Percentiles rank a stretch among this genome's conserved stretches.
Conservation (phyloP, 2,113 vertebrate species). For the Eolophus roseicapilla region DNA sequence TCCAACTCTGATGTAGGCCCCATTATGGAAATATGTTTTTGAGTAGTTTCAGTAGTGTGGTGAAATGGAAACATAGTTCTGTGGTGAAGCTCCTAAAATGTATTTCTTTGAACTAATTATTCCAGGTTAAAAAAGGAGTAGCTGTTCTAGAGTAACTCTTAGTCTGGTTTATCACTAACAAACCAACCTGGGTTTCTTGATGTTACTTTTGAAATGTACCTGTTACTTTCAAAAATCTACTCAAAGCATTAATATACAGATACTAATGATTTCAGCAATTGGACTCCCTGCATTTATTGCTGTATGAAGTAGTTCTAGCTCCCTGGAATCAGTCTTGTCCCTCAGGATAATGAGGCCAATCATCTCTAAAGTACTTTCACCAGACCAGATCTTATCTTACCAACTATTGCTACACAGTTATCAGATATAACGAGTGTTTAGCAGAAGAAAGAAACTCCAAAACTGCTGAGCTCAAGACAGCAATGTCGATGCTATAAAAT, state of each 20-base stretch:
- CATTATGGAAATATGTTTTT: not conserved
- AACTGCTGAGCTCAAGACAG: not conserved
- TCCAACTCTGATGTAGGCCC: not conserved
- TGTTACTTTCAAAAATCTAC: not conserved
- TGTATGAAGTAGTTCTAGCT: not conserved
- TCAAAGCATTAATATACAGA: not conserved
- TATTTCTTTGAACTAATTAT: not conserved
- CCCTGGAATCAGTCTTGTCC: not conserved
- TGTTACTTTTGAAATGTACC: not conserved
- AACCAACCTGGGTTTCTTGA: not conserved
- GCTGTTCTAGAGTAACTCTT: not conserved
- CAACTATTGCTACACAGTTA: not conserved
- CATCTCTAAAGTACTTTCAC: not conserved
- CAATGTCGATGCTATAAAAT: not conserved
- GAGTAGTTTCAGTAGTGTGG: not conserved
- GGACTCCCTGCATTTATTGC: not conserved
- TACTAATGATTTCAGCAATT: not conserved
- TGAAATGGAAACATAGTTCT: not conserved
- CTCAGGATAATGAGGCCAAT: not conserved
- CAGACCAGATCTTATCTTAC: not conserved
- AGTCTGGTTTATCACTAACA: not conserved
- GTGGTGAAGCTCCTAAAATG: not conserved
- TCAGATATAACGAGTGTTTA: not conserved
- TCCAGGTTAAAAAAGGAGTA: not conserved
- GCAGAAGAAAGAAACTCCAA: not conserved